Evolutionary conservation across 2,113 vertebrate species (phyloP), one percentile per base, ranked within the genome.

Genomic region (Coracopsis vasa): DNA sequence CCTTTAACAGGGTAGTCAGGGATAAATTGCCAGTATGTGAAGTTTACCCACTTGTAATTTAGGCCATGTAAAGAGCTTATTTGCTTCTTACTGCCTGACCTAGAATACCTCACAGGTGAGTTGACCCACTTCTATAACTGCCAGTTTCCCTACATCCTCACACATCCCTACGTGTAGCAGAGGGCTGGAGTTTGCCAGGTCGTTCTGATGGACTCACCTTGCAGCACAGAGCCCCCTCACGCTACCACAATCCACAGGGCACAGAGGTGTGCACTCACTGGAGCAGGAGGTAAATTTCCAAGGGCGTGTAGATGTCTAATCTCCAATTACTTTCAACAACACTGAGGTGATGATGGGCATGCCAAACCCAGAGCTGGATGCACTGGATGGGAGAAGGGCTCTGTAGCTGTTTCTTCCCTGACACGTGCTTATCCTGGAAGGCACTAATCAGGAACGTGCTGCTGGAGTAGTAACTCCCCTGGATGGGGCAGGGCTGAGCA

Each of bases 371-470:
- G 73, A 42, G 94, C 84, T 54, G 90, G 71, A 16, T 72, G 67
- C 47, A 3, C 6, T 3, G 75, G 23, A 37, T 39, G 66, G 70
- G 23, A 94, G 83, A 67, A 88, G 81, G 51, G 71, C 70, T 92
- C 60, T 1, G 6, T 9, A 71, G 88, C 85, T 19, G 10, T 17
- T 51, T 50, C 56, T 51, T 54, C 56, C 56, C 78, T 6, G 15
- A 27, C 94, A 94, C 29, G 42, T 85, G 96, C 69, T 73, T 73
- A 6, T 18, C 69, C 93, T 95, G 80, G 74, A 80, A 92, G 80
- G 83, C 3, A 6, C 66, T 70, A n/a, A 61, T 67, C 44, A 42
- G 50, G 60, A 89, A 84, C 5, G 5, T 60, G 84, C 77, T 94
- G 92, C 84, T 7, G 2, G 7, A 53, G 86, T 15, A 80, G 80